phyloP scores from a whole-genome alignment of 2,888 invertebrate genomes.

The Tenthredo scrophulariae region DNA sequence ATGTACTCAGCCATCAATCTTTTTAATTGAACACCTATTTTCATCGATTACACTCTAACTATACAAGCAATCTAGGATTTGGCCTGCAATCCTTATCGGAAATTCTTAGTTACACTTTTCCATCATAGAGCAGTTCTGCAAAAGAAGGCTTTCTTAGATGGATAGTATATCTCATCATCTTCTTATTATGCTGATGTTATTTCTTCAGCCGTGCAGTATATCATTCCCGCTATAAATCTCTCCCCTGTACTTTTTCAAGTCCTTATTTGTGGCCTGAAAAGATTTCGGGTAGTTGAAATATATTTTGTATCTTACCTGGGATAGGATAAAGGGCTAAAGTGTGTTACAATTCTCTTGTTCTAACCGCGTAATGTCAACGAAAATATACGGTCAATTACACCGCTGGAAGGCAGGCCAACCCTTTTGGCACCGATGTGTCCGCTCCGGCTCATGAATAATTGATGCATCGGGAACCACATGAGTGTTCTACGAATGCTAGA shows the following conservation, averaged over 20 bases:
- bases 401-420: conserved; percentile 13
- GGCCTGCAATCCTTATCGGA: neutral
- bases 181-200: conserved; percentile 16
- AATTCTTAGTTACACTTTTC: neutral
- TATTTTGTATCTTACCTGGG: conserved; percentile 9
- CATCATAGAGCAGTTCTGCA: neutral
- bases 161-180: neutral
- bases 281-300: neutral
- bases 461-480: conserved; percentile 36
- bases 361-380: conserved; percentile 35
- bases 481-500: conserved; percentile 35
- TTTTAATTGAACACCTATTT: neutral
- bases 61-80: neutral
- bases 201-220: neutral
- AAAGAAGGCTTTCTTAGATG: neutral
- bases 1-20: neutral
- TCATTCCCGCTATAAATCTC: conserved; percentile 33
- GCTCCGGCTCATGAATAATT: conserved; percentile 24
- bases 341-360: neutral
- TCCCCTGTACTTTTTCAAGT: conserved; percentile 1
- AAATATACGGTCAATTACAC: conserved; percentile 49
- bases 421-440: conserved; percentile 37
- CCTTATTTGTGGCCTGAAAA: conserved; percentile 11
- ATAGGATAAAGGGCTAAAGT: neutral
- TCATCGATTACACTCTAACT: neutral